Evolutionary conservation across 2,888 invertebrate species (phyloP), one percentile per base, ranked within the genome.

Genomic region (Hyposoter didymator): DNA sequence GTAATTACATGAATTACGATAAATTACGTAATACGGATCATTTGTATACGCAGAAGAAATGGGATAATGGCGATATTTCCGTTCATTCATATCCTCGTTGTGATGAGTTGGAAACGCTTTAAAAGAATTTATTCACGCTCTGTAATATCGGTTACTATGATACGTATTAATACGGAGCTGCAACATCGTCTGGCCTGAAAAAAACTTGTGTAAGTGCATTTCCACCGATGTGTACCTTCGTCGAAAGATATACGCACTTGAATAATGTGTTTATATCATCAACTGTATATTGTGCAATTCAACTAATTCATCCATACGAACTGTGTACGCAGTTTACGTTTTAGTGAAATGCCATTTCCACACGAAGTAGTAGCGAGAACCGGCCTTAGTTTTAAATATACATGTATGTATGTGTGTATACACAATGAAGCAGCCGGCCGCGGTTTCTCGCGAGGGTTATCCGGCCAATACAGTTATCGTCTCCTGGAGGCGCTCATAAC

Each of bases 401-500:
- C 32, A 17, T 14, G n/a, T 62, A 28, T 47, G 14, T 55, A 64
- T 73, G 74, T n/a, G 43, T 78, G 70, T 75, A 39, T 39, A 64
- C 62, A 64, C 75, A 83, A 85, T 73, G 78, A 83, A 35, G 45
- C 72, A 47, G 17, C 49, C 79, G 45, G 75, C 59, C 79, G 78
- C 72, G 76, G 83, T 59, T 72, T 67, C 83, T 90, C 89, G 90
- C 90, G 89, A 89, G 91, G 90, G 90, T 91, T 90, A 91, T 91
- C 91, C 90, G 88, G 90, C 91, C 92, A 93, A 93, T 93, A 93
- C 93, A 93, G 93, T 93, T 93, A 93, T 93, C 92, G 88, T 87
- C 89, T 89, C 87, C 85, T 86, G 92, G 89, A 89, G 89, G 88
- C 90, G 88, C 88, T 90, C 89, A 88, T 93, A 93, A 93, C 93